Evolutionary conservation across 2,113 vertebrate genomes (phyloP).

Genomic region (Perca schrenkii): DNA sequence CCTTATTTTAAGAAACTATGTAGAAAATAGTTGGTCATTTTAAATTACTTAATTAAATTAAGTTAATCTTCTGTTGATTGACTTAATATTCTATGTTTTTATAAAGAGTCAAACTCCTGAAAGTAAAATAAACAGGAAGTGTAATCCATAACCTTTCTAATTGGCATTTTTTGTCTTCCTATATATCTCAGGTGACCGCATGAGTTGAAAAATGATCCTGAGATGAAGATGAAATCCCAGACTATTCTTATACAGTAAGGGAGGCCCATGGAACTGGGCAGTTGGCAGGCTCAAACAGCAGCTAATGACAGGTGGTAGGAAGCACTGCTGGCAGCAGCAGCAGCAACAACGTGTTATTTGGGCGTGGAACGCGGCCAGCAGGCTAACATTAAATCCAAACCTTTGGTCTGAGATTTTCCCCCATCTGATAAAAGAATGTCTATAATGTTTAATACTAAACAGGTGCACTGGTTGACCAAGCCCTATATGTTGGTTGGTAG

Average conservation of each 20-base stretch:
- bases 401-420: slow-evolving; percentile 51
- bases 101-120: not conserved
- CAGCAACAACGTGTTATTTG: slow-evolving; percentile 62
- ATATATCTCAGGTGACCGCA: slow-evolving; percentile 1
- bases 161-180: too few species aligned
- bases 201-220: slow-evolving; percentile 24
- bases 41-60: not conserved
- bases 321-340: slow-evolving; percentile 64
- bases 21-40: not conserved
- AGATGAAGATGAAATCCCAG: slow-evolving; percentile 21
- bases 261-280: slow-evolving; percentile 43
- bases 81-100: not conserved
- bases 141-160: too few species aligned
- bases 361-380: slow-evolving; percentile 57
- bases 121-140: too few species aligned
- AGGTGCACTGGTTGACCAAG: slow-evolving; percentile 52
- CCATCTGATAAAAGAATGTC: slow-evolving; percentile 60
- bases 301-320: slow-evolving; percentile 72
- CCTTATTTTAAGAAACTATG: not conserved
- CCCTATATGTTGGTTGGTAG: slow-evolving; percentile 15
- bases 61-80: not conserved
- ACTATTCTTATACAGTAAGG: slow-evolving; percentile 26
- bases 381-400: slow-evolving; percentile 65
- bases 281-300: slow-evolving; percentile 65
- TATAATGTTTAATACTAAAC: slow-evolving; percentile 3